Evolutionary conservation across 2,113 vertebrate genomes (phyloP).

Genomic region (Ardeotis arabs): DNA sequence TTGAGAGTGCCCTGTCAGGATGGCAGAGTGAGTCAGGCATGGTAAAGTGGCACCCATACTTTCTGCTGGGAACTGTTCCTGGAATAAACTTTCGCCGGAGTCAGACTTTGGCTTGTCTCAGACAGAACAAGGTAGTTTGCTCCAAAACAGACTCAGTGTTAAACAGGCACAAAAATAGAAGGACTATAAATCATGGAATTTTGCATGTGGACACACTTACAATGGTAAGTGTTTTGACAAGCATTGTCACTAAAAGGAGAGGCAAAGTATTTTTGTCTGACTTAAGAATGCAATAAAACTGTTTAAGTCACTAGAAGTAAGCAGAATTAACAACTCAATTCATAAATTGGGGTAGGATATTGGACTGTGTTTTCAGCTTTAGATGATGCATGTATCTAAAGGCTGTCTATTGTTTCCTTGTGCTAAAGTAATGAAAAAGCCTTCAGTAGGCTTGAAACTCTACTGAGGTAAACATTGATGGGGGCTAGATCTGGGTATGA

Average conservation of each 20-base stretch:
- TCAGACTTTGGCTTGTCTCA: background rate
- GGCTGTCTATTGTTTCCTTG: background rate
- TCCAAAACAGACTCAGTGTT: background rate
- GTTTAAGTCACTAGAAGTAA: background rate
- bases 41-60: background rate
- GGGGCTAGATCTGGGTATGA: background rate
- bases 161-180: background rate
- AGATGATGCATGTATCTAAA: background rate
- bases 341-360: background rate
- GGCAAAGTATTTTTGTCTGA: background rate
- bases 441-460: background rate
- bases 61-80: background rate
- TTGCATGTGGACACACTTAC: fast-evolving
- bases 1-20: background rate
- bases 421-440: background rate
- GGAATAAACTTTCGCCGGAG: background rate
- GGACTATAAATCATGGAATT: background rate
- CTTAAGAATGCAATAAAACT: background rate
- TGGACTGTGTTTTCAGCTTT: background rate
- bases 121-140: fast-evolving
- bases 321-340: background rate
- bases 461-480: background rate
- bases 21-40: background rate
- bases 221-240: background rate
- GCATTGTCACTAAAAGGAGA: background rate